phyloP scores from a whole-genome alignment of 2,797 vertebrate species.

The Knipowitschia caucasica region DNA sequence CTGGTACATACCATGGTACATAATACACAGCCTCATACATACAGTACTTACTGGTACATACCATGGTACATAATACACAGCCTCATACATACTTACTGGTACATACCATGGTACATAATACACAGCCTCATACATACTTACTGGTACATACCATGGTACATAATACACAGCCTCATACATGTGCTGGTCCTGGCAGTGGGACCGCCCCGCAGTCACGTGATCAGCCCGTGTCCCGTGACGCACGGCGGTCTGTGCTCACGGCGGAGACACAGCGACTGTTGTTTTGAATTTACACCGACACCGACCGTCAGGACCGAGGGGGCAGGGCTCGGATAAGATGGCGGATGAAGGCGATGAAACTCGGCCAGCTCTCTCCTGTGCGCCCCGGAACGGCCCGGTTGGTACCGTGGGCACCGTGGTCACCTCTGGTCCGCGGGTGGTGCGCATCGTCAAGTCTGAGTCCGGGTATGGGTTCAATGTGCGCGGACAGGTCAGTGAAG shows the following conservation, averaged over 20 bases:
- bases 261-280: conserved; percentile 60
- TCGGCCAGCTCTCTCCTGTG: conserved; percentile 67
- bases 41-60: too few relatives aligned
- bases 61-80: too few relatives aligned
- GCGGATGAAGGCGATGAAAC: conserved; percentile 87
- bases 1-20: too few relatives aligned
- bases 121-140: too few relatives aligned
- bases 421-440: conserved; percentile 83
- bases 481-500: conserved; percentile 96
- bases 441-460: conserved; percentile 92
- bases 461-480: conserved; percentile 97
- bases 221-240: conserved; percentile 62
- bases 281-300: conserved; percentile 69
- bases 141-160: too few relatives aligned
- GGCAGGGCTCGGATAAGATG: conserved; percentile 80
- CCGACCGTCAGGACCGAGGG: conserved; percentile 48
- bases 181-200: too few relatives aligned
- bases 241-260: conserved; percentile 48
- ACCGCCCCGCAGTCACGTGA: conserved; percentile 54
- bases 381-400: conserved; percentile 75
- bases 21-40: too few relatives aligned
- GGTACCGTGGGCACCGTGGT: conserved; percentile 62
- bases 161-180: too few relatives aligned
- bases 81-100: too few relatives aligned
- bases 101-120: too few relatives aligned